Evolutionary conservation across 2,888 invertebrate species (phyloP).

Genomic region (Synergus laeviventris): DNA sequence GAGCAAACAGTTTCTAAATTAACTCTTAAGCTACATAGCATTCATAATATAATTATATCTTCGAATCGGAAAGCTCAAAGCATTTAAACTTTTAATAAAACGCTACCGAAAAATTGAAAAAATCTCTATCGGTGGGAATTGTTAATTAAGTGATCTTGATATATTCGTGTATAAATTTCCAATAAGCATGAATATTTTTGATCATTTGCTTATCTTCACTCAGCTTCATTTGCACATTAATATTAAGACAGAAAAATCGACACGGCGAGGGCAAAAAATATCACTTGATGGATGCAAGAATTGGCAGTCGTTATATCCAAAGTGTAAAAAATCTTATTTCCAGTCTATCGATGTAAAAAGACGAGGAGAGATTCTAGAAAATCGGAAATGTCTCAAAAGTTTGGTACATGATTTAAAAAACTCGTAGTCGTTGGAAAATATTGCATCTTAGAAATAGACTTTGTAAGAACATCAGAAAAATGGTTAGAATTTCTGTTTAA

Average conservation of each 20-base stretch:
- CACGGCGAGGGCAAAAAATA: slow-evolving; percentile 1
- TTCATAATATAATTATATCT: not conserved
- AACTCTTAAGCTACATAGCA: not conserved
- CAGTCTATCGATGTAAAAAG: slow-evolving; percentile 16
- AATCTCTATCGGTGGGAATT: slow-evolving; percentile 3
- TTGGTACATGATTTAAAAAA: slow-evolving; percentile 18
- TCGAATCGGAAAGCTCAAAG: slow-evolving; percentile 14
- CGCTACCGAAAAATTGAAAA: slow-evolving; percentile 19
- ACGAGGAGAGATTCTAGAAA: slow-evolving; percentile 4
- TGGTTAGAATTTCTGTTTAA: not conserved
- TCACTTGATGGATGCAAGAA: slow-evolving; percentile 2
- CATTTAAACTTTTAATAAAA: slow-evolving; percentile 17
- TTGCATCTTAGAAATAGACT: slow-evolving; percentile 19
- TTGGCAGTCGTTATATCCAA: slow-evolving; percentile 12
- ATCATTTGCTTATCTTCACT: not conserved
- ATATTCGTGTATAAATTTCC: slow-evolving; percentile 26
- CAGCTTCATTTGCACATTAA: not conserved
- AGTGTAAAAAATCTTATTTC: slow-evolving; percentile 8
- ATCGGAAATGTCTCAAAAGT: not conserved
- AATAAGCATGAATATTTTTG: slow-evolving; percentile 1
- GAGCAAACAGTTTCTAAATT: slow-evolving; percentile 24
- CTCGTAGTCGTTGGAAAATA: slow-evolving; percentile 8
- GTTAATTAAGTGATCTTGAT: slow-evolving; percentile 12
- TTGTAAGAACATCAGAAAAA: slow-evolving; percentile 27
- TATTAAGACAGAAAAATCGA: slow-evolving; percentile 9